phyloP scores from a whole-genome alignment of 2,797 vertebrate genomes.

The Capromys pilorides region DNA sequence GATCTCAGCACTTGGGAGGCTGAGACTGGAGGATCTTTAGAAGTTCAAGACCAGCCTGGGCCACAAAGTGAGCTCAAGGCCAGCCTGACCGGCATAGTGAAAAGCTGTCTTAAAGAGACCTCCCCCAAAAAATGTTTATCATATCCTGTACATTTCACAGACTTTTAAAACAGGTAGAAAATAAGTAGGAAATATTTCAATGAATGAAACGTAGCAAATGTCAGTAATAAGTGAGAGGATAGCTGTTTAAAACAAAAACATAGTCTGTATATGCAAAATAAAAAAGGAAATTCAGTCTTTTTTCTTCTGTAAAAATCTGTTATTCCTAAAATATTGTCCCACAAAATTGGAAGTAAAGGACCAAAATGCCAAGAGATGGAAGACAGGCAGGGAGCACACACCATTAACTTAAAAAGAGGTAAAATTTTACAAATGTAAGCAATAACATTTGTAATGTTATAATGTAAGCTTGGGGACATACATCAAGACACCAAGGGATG shows the following conservation, averaged over 20 bases:
- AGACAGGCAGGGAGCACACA: neutral
- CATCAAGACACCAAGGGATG: neutral
- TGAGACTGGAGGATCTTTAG: too few relatives aligned
- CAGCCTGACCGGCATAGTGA: too few relatives aligned
- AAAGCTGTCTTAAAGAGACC: too few relatives aligned
- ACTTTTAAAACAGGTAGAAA: neutral
- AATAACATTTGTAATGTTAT: too few relatives aligned
- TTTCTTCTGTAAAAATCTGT: neutral
- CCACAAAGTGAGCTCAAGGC: too few relatives aligned
- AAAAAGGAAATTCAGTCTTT: neutral
- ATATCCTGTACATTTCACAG: neutral
- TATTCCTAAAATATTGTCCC: neutral
- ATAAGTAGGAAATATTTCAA: neutral
- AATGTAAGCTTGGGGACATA: neutral
- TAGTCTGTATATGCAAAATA: neutral
- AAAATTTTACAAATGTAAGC: neutral
- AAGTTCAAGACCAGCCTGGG: too few relatives aligned
- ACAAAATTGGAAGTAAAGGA: neutral
- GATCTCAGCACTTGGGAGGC: too few relatives aligned
- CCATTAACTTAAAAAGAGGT: neutral
- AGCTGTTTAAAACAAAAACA: neutral
- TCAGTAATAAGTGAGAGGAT: neutral
- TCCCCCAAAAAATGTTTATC: neutral
- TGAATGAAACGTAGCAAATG: neutral
- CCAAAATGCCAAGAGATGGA: neutral